These are phyloP conservation scores for Phenganax stokvisi DNA, from an alignment of 92 coral and sea anemone genomes.

Conservation along the genomic window DNA sequence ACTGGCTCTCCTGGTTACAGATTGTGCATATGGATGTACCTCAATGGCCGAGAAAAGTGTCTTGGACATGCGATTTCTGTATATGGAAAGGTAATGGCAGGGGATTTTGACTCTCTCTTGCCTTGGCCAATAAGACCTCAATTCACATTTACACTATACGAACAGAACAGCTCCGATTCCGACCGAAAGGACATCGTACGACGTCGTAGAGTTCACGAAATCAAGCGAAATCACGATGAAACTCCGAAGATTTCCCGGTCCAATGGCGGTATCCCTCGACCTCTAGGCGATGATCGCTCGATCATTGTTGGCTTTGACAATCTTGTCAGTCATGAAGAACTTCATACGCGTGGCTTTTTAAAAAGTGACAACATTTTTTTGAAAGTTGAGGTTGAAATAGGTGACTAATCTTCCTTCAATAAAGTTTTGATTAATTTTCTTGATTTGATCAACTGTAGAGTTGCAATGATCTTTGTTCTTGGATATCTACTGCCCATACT, in stretches of 20 bases:
- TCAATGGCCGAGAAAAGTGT: slow-evolving; percentile 92
- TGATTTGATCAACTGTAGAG: too few relatives aligned
- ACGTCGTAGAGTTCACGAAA: slow-evolving; percentile 83
- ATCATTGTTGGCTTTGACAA: slow-evolving; percentile 96
- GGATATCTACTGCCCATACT: too few relatives aligned
- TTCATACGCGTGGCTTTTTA: slow-evolving; percentile 64
- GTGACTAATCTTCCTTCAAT: slow-evolving; percentile 36
- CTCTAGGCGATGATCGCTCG: slow-evolving; percentile 79
- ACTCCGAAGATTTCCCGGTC: slow-evolving; percentile 69
- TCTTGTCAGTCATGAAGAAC: slow-evolving; percentile 72
- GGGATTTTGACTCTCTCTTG: slow-evolving; percentile 89
- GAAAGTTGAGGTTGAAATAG: slow-evolving; percentile 71
- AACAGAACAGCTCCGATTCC: slow-evolving; percentile 70
- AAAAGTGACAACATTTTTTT: slow-evolving; percentile 68
- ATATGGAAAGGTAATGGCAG: slow-evolving; percentile 83
- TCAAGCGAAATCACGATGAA: slow-evolving; percentile 83
- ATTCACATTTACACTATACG: slow-evolving; percentile 74
- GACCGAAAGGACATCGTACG: slow-evolving; percentile 79
- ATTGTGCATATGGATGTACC: slow-evolving; percentile 78
- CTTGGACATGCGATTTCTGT: slow-evolving; percentile 68
- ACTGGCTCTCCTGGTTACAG: slow-evolving; percentile 93
- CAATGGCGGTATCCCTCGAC: slow-evolving; percentile 74
- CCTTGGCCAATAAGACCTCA: slow-evolving; percentile 96
- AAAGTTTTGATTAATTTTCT: background rate
- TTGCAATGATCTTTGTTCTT: too few relatives aligned